Evolutionary conservation across 2,888 invertebrate species (phyloP).

Genomic region (Oligia strigilis): DNA sequence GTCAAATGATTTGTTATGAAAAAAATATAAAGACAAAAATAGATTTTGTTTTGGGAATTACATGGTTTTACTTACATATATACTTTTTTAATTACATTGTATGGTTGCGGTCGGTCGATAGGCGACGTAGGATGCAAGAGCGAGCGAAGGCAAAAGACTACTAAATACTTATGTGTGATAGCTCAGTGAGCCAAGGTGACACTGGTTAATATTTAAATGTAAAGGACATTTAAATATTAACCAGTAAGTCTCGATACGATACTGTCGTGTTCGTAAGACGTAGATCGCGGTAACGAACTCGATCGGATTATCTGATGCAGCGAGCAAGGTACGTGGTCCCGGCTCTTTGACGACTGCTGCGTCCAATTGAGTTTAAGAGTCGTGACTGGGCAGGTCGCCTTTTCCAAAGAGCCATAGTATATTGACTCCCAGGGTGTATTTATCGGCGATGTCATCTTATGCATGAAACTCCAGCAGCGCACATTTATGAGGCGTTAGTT

Average conservation of each 20-base stretch:
- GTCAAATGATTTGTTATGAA: too few relatives aligned
- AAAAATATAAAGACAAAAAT: too few relatives aligned
- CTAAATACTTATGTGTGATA: neutral
- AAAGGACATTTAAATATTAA: neutral
- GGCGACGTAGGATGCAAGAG: too few relatives aligned
- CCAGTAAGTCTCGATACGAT: neutral
- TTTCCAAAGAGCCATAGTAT: slow-evolving; percentile 6
- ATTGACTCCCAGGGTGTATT: neutral
- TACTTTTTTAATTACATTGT: too few relatives aligned
- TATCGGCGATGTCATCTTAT: neutral
- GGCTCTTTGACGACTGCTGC: slow-evolving; percentile 36
- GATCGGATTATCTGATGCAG: slow-evolving; percentile 47
- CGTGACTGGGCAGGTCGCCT: slow-evolving; percentile 6
- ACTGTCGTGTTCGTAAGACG: slow-evolving; percentile 14
- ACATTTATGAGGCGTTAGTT: neutral
- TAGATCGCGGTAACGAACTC: slow-evolving; percentile 33
- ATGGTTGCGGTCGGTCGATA: too few relatives aligned
- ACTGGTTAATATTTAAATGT: too few relatives aligned
- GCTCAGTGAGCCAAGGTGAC: neutral
- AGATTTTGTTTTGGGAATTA: too few relatives aligned
- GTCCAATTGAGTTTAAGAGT: slow-evolving; percentile 44
- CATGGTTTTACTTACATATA: too few relatives aligned
- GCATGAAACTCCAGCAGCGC: neutral
- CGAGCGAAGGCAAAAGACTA: neutral
- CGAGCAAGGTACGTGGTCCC: neutral